Base-by-base conservation (phyloP, 2,113 vertebrate species). In the Mohoua ochrocephala region DNA sequence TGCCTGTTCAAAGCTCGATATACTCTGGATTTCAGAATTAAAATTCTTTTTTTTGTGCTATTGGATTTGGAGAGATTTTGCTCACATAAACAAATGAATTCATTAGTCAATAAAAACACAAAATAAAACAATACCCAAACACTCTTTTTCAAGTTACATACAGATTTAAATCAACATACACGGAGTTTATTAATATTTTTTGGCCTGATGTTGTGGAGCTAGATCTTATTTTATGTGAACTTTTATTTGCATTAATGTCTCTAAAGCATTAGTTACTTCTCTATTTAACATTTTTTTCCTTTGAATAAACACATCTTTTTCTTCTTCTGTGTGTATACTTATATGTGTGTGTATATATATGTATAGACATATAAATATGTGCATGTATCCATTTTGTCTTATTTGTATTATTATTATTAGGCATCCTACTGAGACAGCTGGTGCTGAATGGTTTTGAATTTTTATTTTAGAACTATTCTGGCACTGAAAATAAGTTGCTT, bases 51-150 rank as follows among this genome's bases (percentile, higher is more conserved):
- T 84, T 80, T 45, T 3, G 24, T 60, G 21, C 5, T 65, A 10
- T 16, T 53, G 3, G 6, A 45, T 71, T 69, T 35, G n/a, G 15
- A 78, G 27, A 65, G 4, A 49, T 64, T 87, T 76, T 0, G 0
- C 13, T 70, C 7, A 35, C 7, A 33, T 27, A 18, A 50, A 70
- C 57, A 84, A 63, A 56, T 41, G 0, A 82, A 61, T 67, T 33
- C 2, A 45, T 11, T 33, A 33, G 2, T 47, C 61, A 61, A 21
- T 54, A 80, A 73, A 57, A 76, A 3, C 41, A 14, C 2, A 17
- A 61, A 56, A 1, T 6, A 33, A 61, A 80, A 7, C 2, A 37
- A 54, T 64, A 3, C 3, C 2, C 8, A 45, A 42, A 4, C 4
- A 45, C 50, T 75, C 4, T 77, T 89, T 53, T 81, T 44, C 18